A percentile compares a stretch with the other conserved stretches of the same genome.
These are phyloP conservation scores for Heloderma charlesbogerti DNA, from an alignment of 2,113 vertebrate species.

Conservation along the genomic window DNA sequence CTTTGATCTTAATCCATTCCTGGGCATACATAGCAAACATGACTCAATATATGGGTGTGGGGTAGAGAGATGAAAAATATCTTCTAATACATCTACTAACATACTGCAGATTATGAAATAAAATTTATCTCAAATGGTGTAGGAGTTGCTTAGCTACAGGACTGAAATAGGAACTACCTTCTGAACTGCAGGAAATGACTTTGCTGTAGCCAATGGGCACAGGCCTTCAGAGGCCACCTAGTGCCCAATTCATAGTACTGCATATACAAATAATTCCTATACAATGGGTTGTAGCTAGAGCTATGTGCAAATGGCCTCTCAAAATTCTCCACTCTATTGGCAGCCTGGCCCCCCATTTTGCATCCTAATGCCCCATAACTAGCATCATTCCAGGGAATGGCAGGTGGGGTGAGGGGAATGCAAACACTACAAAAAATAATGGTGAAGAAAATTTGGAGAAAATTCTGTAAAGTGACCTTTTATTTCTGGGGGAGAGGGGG, in stretches of 20 bases:
- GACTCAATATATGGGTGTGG: conserved; percentile 51
- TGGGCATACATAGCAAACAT: conserved; percentile 53
- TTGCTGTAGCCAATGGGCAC: not conserved
- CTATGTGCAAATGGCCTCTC: too few relatives aligned
- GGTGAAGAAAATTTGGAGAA: too few relatives aligned
- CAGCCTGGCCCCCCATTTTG: too few relatives aligned
- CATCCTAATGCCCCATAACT: too few relatives aligned
- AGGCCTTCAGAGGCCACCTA: conserved; percentile 65
- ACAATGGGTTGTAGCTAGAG: not conserved
- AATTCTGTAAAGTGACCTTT: too few relatives aligned
- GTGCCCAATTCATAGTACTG: conserved; percentile 34
- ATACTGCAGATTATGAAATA: conserved; percentile 62
- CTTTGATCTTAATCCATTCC: conserved; percentile 67
- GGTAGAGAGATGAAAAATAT: conserved; percentile 30
- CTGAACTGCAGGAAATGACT: conserved; percentile 51
- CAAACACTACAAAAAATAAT: too few relatives aligned
- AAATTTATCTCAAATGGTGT: conserved; percentile 64
- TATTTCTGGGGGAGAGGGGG: too few relatives aligned
- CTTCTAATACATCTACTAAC: conserved; percentile 44
- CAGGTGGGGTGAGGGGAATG: too few relatives aligned
- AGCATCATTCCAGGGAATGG: too few relatives aligned
- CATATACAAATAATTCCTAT: not conserved
- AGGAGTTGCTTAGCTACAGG: conserved; percentile 64
- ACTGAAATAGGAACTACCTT: conserved; percentile 60
- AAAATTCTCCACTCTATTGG: not conserved